Percentiles rank a stretch among this genome's conserved stretches.
These are phyloP conservation scores for Pampus argenteus DNA, from an alignment of 2,797 vertebrate genomes.

Conservation along the genomic window DNA sequence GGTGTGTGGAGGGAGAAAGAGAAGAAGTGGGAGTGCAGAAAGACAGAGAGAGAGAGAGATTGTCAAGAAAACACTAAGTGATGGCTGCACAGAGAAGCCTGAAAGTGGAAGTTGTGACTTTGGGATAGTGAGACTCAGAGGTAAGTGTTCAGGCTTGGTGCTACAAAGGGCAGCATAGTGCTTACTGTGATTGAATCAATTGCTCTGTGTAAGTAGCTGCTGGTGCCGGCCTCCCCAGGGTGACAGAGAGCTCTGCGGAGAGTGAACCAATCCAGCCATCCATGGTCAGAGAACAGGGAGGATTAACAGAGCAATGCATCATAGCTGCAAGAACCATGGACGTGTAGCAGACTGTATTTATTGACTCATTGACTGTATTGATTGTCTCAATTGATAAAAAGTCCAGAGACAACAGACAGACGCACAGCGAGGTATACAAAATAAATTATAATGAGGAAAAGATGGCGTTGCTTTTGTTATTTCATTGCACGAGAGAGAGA, in stretches of 20 bases:
- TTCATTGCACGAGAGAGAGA: constrained; percentile 60
- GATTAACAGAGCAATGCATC: constrained; percentile 80
- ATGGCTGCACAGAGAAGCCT: constrained; percentile 70
- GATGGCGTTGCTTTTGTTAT: constrained; percentile 40
- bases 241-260: constrained; percentile 74
- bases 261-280: constrained; percentile 74
- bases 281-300: constrained; percentile 64
- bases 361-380: constrained; percentile 86
- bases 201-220: constrained; percentile 84
- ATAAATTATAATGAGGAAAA: constrained; percentile 27
- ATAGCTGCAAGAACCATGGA: constrained; percentile 73
- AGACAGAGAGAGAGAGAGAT: constrained; percentile 54
- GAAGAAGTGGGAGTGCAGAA: constrained; percentile 35
- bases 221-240: constrained; percentile 79
- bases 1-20: constrained; percentile 14
- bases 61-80: constrained; percentile 61
- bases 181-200: constrained; percentile 88
- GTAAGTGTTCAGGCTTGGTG: constrained; percentile 74
- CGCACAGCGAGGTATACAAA: constrained; percentile 54
- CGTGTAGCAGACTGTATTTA: constrained; percentile 83
- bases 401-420: constrained; percentile 79
- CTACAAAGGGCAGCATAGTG: constrained; percentile 81
- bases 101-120: constrained; percentile 78
- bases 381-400: constrained; percentile 85
- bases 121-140: constrained; percentile 71